Conservation (phyloP, 2,797 vertebrate genomes). For the Pangasius sanitwongsei region DNA sequence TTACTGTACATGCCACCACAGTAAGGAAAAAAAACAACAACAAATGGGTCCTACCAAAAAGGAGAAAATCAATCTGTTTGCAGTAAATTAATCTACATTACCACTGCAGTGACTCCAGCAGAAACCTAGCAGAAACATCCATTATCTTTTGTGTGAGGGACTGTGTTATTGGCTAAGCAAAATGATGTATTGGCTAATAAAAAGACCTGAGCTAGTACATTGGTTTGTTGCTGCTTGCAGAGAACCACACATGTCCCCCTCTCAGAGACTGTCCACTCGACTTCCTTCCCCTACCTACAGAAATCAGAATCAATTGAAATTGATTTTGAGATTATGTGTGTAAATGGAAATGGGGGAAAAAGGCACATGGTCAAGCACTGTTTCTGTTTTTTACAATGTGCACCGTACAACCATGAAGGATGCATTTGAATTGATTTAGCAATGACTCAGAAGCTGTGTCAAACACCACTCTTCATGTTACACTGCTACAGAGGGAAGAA, state of each 20-base stretch:
- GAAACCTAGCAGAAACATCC: conserved; percentile 59
- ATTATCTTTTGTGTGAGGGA: conserved; percentile 62
- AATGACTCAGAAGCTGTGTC: conserved; percentile 49
- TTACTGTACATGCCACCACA: conserved; percentile 53
- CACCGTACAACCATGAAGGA: conserved; percentile 18
- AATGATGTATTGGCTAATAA: conserved; percentile 64
- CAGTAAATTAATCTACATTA: conserved; percentile 66
- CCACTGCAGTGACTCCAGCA: conserved; percentile 54
- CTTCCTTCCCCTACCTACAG: conserved; percentile 32
- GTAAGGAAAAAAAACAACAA: conserved; percentile 59
- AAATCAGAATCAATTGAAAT: conserved; percentile 53
- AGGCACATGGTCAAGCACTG: conserved; percentile 34
- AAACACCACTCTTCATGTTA: conserved; percentile 36
- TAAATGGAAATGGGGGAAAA: conserved; percentile 51
- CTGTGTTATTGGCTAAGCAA: conserved; percentile 63
- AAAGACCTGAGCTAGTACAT: conserved; percentile 50
- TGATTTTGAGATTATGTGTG: conserved; percentile 59
- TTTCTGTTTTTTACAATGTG: conserved; percentile 38
- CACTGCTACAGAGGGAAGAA: conserved; percentile 22
- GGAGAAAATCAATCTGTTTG: conserved; percentile 62
- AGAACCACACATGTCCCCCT: conserved; percentile 33
- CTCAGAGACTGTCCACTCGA: conserved; percentile 16
- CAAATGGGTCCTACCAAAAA: conserved; percentile 59
- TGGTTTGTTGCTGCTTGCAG: conserved; percentile 40
- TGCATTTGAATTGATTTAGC: conserved; percentile 51